Base-by-base conservation (phyloP, 2,888 invertebrate species). In the Drosophila parthenogenetica region DNA sequence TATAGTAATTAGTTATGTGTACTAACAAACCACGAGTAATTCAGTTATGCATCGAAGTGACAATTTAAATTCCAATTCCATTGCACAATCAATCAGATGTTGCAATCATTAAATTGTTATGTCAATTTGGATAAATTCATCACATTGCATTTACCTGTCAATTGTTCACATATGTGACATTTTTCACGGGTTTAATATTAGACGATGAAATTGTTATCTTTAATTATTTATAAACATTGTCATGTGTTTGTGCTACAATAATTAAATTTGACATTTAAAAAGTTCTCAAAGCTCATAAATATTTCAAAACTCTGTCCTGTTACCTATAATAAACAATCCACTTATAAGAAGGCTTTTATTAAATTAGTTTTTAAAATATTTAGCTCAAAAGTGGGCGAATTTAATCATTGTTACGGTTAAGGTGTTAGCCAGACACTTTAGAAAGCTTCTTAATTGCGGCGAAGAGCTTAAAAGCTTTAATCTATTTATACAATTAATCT, bases 21-120 rank as follows among this genome's bases (percentile, higher is more conserved):
- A 25, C 25, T 14, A 46, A 29, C 25, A 48, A 14, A 22, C 40
- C 39, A 13, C 57, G 55, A 22, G 32, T 16, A 51, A 65, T 70
- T 61, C 14, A 59, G 39, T 60, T 74, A 35, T 51, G 45, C n/a
- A 60, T 51, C 50, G 11, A 35, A 32, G 5, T 19, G 17, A 54
- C 54, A 73, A 67, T 73, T 59, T 10, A 32, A 53, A 68, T 67
- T 62, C 59, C 74, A 59, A 55, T 50, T 50, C 19, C 37, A 39
- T 42, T 58, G 45, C 39, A 35, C 32, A 68, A 66, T 37, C 62
- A 43, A 32, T 78, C 50, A 53, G 25, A 59, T 79, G 76, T 59
- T 53, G 79, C 66, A 71, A 72, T 62, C 76, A 69, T 62, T 75
- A 59, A 79, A 58, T 75, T 72, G 69, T 64, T 61, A 48, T n/a